Conservation (phyloP, 2,888 invertebrate species). For the Pedicia rivosa region DNA sequence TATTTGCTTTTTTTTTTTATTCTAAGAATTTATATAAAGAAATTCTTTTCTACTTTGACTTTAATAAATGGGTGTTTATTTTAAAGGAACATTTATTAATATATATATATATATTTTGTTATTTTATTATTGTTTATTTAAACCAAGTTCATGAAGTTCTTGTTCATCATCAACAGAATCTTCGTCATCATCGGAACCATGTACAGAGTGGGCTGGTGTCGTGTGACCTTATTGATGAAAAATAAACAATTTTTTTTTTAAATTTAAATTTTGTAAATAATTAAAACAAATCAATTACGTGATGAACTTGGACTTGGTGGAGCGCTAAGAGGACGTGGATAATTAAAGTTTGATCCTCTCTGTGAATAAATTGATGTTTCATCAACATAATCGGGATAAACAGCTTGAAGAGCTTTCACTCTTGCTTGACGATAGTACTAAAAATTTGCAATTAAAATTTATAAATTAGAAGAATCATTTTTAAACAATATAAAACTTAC, state of each 20-base stretch:
- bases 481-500: constrained; percentile 39
- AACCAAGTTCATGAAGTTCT: constrained; percentile 44
- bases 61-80: too few relatives aligned
- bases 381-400: constrained; percentile 76
- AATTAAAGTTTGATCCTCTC: constrained; percentile 45
- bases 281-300: constrained; percentile 30
- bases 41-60: too few relatives aligned
- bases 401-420: constrained; percentile 68
- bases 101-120: too few relatives aligned
- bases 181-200: constrained; percentile 67
- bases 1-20: too few relatives aligned
- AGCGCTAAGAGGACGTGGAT: constrained; percentile 78
- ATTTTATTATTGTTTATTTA: constrained; percentile 2
- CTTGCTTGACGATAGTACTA: constrained; percentile 92
- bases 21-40: too few relatives aligned
- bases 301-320: constrained; percentile 81
- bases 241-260: background rate
- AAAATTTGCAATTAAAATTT: too few relatives aligned
- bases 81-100: too few relatives aligned
- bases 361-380: constrained; percentile 36
- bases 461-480: constrained; percentile 3
- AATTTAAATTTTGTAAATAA: background rate
- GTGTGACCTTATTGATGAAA: constrained; percentile 49
- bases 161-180: constrained; percentile 74
- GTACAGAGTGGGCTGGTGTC: constrained; percentile 75